Base-by-base conservation (phyloP, 2,113 vertebrate genomes). In the Cacatua alba region DNA sequence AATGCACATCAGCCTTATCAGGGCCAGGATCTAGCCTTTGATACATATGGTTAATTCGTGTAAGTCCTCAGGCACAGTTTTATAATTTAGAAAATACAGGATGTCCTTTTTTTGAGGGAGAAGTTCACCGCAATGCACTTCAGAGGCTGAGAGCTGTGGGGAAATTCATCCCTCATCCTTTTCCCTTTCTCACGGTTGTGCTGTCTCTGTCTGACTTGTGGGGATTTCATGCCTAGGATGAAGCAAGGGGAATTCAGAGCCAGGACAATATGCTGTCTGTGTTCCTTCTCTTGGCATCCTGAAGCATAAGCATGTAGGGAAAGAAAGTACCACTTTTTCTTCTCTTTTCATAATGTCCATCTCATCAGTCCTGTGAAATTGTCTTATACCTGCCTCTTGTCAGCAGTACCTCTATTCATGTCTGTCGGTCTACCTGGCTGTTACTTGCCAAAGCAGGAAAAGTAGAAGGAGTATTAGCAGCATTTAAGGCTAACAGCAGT, bases 1-100 rank as follows among this genome's bases (percentile, higher is more conserved):
- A 89, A 95, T 79, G 57, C 81, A 92, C 57, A 89, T 84, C 35
- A 84, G 7, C 48, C 52, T 86, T 92, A 92, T 95, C 94, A 57
- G 72, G 70, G 62, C 35, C 57, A 82, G 49, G 44, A 94, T 96
- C 91, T 95, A 69, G 28, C n/a, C 41, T 95, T 77, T 90, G 79
- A 60, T 91, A 31, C 7, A 20, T 35, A 31, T 48, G 31, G 43
- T 77, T 72, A 69, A 69, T 95, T 94, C 57, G 62, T 7, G 1
- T 85, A 84, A 91, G 69, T 91, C 39, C 35, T 1, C 5, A 64
- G 57, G 48, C 44, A 48, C 2, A 1, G 11, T 33, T 84, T 71
- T 75, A 29, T 65, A 51, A 48, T 79, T 72, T 60, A 76, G 71
- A 92, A 92, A 78, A 90, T 89, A 70, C 44, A 89, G 57, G 33